Base-by-base conservation (phyloP, 1,140 invertebrate species). In the Popillia japonica region DNA sequence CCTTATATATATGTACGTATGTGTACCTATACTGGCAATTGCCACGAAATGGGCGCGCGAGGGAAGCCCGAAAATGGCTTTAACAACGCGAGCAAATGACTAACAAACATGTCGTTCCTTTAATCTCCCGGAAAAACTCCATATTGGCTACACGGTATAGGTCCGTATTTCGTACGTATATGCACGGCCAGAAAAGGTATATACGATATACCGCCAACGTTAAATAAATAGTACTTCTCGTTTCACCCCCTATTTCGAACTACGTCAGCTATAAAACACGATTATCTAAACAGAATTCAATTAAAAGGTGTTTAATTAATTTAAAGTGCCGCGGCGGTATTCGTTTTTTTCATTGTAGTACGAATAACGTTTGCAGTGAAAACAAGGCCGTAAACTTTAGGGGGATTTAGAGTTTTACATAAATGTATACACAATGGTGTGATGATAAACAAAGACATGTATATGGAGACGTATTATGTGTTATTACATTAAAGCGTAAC, bases 61-160 rank as follows among this genome's bases (percentile, higher is more conserved):
- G 61, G 17, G 61, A 64, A 22, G 22, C 61, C 61, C 61, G 61
- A 64, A 64, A 64, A 64, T 64, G 17, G 61, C 61, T 22, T 11
- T 7, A 64, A 22, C 61, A 23, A 64, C 61, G 22, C 61, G 23
- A 64, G 61, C 23, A 64, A 64, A 64, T 64, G 61, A 64, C 17
- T 64, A n/a, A 64, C 61, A 64, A 64, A 64, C 61, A 64, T 20
- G 61, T 64, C 61, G 61, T 64, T 64, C 61, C 61, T 64, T 64
- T 64, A 64, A 64, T 64, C 61, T 17, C 61, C 6, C 17, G n/a
- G 61, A 64, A 27, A 64, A 64, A 27, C 20, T 64, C 23, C 10
- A 64, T 64, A 64, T 64, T 64, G 61, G 61, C 61, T 23, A n/a
- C n/a, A n/a, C n/a, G n/a, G n/a, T n/a, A n/a, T 27, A 10, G 3